phyloP scores from a whole-genome alignment of 1,140 invertebrate genomes.

The Bursaphelenchus mucronatus region DNA sequence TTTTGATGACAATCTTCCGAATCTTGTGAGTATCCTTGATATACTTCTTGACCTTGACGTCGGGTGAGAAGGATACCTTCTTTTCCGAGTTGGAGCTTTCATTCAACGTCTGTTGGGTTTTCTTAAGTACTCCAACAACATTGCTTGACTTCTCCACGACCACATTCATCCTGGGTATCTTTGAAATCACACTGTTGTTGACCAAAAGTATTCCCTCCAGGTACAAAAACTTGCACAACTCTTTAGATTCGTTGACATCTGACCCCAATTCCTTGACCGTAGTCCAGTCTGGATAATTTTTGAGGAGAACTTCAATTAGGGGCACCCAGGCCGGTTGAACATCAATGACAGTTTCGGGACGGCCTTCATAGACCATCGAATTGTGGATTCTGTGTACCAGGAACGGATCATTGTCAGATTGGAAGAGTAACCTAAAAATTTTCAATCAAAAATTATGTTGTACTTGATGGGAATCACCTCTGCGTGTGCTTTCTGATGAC shows the following conservation, averaged over 20 bases:
- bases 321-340: conserved; percentile 26
- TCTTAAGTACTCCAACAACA: too few species aligned
- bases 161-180: neutral
- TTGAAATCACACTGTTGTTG: neutral
- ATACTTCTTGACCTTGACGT: neutral
- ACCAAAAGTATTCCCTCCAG: conserved; percentile 8
- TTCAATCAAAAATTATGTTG: conserved; percentile 20
- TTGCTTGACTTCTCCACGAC: neutral
- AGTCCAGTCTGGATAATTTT: conserved; percentile 2
- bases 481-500: conserved; percentile 42
- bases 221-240: neutral
- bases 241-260: neutral
- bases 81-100: neutral
- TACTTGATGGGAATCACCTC: conserved; percentile 18
- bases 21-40: neutral
- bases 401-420: conserved; percentile 27
- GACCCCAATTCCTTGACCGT: conserved; percentile 2
- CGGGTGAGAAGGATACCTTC: neutral
- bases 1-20: neutral
- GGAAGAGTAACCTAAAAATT: conserved; percentile 38
- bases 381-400: conserved; percentile 42
- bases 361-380: conserved; percentile 22
- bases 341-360: conserved; percentile 32
- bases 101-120: too few species aligned
- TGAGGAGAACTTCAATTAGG: neutral